Conservation (phyloP, 2,113 vertebrate genomes). For the Sitta europaea region DNA sequence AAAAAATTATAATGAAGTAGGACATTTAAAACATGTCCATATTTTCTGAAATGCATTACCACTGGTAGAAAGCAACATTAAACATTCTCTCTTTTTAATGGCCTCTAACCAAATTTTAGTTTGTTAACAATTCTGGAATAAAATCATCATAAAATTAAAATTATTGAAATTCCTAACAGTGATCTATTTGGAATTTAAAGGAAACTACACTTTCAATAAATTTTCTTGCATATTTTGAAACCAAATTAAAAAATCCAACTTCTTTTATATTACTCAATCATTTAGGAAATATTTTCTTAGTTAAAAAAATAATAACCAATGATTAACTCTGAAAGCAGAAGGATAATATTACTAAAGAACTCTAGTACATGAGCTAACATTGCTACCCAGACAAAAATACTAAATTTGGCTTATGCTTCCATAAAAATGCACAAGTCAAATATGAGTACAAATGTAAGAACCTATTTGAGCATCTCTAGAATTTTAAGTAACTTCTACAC, state of each 20-base stretch:
- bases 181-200: not conserved
- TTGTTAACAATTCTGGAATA: not conserved
- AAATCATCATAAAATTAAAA: not conserved
- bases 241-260: not conserved
- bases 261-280: not conserved
- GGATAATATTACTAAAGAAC: not conserved
- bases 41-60: not conserved
- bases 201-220: not conserved
- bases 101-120: not conserved
- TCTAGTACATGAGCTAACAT: not conserved
- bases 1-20: not conserved
- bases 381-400: not conserved
- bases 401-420: not conserved
- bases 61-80: not conserved
- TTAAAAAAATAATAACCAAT: not conserved
- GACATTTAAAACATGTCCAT: not conserved
- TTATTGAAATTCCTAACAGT: not conserved
- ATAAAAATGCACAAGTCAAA: not conserved
- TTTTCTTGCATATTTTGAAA: not conserved
- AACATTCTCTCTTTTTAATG: not conserved
- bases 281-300: not conserved
- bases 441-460: not conserved
- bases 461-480: not conserved
- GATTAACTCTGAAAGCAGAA: not conserved
- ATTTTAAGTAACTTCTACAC: not conserved